Conservation (phyloP, 2,113 vertebrate genomes). For the Rana temporaria region DNA sequence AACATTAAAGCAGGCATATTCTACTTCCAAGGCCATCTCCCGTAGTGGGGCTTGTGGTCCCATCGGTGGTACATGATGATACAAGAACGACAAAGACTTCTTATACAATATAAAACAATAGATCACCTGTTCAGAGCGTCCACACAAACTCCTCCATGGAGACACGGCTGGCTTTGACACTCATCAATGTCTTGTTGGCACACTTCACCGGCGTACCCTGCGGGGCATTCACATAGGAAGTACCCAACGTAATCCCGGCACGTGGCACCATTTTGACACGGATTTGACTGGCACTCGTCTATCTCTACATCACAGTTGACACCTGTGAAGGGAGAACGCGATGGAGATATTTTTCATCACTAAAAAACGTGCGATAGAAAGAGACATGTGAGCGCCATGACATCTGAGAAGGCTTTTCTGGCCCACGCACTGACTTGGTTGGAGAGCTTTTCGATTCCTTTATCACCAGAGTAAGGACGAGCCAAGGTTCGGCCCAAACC, state of each 20-base stretch:
- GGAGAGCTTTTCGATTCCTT: too few species aligned
- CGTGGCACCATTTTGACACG: slow-evolving; percentile 87
- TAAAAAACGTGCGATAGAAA: not conserved
- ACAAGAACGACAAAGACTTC: too few species aligned
- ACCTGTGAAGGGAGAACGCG: slow-evolving; percentile 71
- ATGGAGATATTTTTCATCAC: not conserved
- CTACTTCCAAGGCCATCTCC: too few species aligned
- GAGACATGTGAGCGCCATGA: too few species aligned
- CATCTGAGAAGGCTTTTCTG: too few species aligned
- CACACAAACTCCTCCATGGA: slow-evolving; percentile 76
- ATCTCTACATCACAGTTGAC: slow-evolving; percentile 88
- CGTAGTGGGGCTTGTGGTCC: too few species aligned
- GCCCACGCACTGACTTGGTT: too few species aligned
- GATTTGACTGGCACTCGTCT: slow-evolving; percentile 84
- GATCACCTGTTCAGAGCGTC: slow-evolving; percentile 84
- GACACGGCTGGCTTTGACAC: slow-evolving; percentile 85
- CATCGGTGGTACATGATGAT: too few species aligned
- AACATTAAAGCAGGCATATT: too few species aligned
- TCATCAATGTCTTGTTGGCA: slow-evolving; percentile 89
- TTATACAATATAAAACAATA: not conserved
- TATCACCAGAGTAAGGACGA: too few species aligned
- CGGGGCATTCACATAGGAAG: slow-evolving; percentile 83
- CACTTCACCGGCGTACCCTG: slow-evolving; percentile 79
- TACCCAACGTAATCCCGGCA: slow-evolving; percentile 83
- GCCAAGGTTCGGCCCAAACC: too few species aligned